A percentile compares a stretch with the other conserved stretches of the same genome.
Evolutionary conservation across 37 sponge, comb jelly and placozoan genomes (phyloP).

Genomic region (Geodia barretti): DNA sequence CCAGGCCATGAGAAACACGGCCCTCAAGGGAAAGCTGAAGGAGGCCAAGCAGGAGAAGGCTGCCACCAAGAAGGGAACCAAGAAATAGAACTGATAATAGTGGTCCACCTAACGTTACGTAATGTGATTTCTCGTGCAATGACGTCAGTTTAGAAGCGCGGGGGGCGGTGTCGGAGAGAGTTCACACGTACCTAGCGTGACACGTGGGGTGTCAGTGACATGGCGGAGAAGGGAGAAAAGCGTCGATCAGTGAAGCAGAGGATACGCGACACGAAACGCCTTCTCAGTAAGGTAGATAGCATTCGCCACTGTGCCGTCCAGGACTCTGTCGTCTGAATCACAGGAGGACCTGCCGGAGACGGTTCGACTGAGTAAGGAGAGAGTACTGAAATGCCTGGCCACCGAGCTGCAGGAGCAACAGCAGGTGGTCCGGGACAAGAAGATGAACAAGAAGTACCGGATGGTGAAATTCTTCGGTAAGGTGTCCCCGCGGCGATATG

Average conservation of each 20-base stretch:
- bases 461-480: slow-evolving; percentile 62
- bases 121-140: too few species aligned
- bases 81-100: too few species aligned
- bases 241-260: slow-evolving; percentile 8
- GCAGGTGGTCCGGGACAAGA: not conserved
- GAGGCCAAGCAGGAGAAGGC: not conserved
- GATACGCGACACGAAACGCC: slow-evolving; percentile 37
- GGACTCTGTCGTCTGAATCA: too few species aligned
- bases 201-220: too few species aligned
- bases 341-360: slow-evolving; percentile 59
- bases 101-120: too few species aligned
- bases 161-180: too few species aligned
- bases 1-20: slow-evolving; percentile 33
- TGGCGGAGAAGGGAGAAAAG: not conserved
- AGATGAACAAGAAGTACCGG: slow-evolving; percentile 40
- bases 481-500: too few species aligned
- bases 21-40: slow-evolving; percentile 12
- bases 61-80: not conserved
- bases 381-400: slow-evolving; percentile 18
- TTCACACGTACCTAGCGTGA: too few species aligned
- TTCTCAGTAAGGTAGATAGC: slow-evolving; percentile 23
- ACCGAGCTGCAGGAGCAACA: slow-evolving; percentile 5
- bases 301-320: too few species aligned
- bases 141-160: too few species aligned
- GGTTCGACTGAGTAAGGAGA: slow-evolving; percentile 39